Evolutionary conservation across 1,140 invertebrate species (phyloP).

Genomic region (Drosophila mayri): DNA sequence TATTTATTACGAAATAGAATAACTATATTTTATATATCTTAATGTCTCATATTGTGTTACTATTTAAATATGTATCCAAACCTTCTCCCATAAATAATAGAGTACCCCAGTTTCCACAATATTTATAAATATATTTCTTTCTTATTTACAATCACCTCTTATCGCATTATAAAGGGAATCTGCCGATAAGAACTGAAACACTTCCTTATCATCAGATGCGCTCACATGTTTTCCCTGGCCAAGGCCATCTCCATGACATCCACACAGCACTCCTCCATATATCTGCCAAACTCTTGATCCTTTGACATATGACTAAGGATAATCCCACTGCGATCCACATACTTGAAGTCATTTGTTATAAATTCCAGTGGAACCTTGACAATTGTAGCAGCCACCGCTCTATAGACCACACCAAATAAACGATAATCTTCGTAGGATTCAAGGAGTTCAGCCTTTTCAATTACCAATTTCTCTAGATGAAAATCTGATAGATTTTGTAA

Average conservation of each 20-base stretch:
- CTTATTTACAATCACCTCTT: slow-evolving; percentile 36
- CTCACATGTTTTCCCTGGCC: slow-evolving; percentile 20
- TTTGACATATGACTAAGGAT: slow-evolving; percentile 62
- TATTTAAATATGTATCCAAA: too few relatives aligned
- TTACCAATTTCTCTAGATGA: slow-evolving; percentile 1
- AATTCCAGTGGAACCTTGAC: slow-evolving; percentile 58
- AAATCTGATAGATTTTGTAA: slow-evolving; percentile 27
- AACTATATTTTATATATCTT: too few relatives aligned
- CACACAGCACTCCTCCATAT: slow-evolving; percentile 54
- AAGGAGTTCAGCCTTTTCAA: slow-evolving; percentile 55
- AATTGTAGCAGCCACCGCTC: slow-evolving; percentile 63
- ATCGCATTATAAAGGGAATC: slow-evolving; percentile 10
- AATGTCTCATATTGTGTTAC: too few relatives aligned
- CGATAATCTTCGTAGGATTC: slow-evolving; percentile 73
- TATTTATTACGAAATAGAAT: neutral
- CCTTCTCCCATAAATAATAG: neutral
- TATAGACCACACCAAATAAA: slow-evolving; percentile 64
- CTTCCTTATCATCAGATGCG: slow-evolving; percentile 24
- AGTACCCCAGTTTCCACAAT: neutral
- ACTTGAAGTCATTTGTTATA: slow-evolving; percentile 69
- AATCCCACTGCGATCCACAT: slow-evolving; percentile 56
- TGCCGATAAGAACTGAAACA: neutral
- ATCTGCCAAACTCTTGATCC: slow-evolving; percentile 39
- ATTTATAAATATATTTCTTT: neutral
- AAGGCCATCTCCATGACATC: slow-evolving; percentile 69